Evolutionary conservation across 2,888 invertebrate species (phyloP).

Genomic region (Mayetiola destructor): DNA sequence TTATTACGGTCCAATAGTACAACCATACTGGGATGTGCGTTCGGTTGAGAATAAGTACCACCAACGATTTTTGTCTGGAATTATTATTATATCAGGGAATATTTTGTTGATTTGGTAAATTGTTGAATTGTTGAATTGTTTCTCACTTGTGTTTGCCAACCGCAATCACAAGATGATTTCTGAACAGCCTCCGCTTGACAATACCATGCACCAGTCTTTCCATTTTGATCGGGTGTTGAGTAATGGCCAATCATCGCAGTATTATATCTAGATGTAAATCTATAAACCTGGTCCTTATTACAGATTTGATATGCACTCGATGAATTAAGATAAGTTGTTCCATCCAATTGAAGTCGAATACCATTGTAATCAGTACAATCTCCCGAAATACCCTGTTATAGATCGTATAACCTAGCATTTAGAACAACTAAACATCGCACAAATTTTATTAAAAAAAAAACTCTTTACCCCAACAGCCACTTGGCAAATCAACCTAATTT

Average conservation of each 20-base stretch:
- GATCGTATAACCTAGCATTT: background rate
- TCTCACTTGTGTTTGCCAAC: no score
- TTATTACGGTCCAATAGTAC: background rate
- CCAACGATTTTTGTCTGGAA: background rate
- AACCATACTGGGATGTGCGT: background rate
- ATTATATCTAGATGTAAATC: background rate
- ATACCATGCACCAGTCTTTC: no score
- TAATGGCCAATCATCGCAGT: background rate
- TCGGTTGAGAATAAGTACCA: background rate
- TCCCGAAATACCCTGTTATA: no score
- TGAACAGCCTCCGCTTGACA: no score
- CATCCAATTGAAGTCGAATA: background rate
- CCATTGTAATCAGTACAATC: no score
- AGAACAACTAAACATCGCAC: background rate
- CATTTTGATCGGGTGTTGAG: no score
- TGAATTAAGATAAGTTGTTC: background rate
- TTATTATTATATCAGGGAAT: no score
- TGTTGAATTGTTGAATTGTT: no score
- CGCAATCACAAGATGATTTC: no score
- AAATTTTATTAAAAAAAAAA: background rate
- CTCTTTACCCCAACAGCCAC: conserved; percentile 1
- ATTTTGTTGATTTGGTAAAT: no score
- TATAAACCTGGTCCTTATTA: background rate
- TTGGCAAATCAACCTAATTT: background rate
- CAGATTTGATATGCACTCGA: background rate